Conservation (phyloP, 2,113 vertebrate genomes). For the Rhodinocichla rosea region DNA sequence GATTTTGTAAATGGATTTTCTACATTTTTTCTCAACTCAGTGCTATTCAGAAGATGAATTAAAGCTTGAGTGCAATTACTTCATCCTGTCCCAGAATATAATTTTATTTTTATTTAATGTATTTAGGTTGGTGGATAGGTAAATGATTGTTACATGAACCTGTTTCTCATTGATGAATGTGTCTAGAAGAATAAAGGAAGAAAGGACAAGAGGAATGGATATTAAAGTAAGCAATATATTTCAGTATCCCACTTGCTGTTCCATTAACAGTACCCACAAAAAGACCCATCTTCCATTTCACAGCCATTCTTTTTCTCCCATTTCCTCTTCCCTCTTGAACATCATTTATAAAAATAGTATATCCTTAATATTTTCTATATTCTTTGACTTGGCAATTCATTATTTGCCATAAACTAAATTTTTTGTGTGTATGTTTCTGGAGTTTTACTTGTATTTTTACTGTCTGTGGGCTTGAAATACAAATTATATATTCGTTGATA, state of each 20-base stretch:
- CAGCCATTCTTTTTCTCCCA: background rate
- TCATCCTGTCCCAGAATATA: background rate
- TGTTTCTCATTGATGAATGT: conserved; percentile 20
- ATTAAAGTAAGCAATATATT: conserved; percentile 33
- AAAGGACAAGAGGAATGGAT: background rate
- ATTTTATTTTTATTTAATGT: conserved; percentile 25
- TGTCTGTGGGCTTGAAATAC: conserved; percentile 1
- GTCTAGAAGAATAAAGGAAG: conserved; percentile 15
- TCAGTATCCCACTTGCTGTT: background rate
- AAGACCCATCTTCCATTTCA: conserved; percentile 16
- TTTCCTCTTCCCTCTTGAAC: background rate
- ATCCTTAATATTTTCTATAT: conserved; percentile 20
- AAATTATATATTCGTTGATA: conserved; percentile 49
- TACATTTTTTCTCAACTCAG: background rate
- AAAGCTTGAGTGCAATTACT: background rate
- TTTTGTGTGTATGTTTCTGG: background rate
- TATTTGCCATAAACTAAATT: background rate
- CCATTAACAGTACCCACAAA: conserved; percentile 1
- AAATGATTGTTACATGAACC: conserved; percentile 4
- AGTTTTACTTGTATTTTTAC: conserved; percentile 3
- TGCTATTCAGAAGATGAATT: background rate
- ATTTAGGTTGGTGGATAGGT: background rate
- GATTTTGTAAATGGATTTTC: background rate
- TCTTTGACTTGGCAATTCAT: conserved; percentile 6
- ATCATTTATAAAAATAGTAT: background rate